Evolutionary conservation across 2,888 invertebrate genomes (phyloP).

Genomic region (Lepidocyrtinus sp.): DNA sequence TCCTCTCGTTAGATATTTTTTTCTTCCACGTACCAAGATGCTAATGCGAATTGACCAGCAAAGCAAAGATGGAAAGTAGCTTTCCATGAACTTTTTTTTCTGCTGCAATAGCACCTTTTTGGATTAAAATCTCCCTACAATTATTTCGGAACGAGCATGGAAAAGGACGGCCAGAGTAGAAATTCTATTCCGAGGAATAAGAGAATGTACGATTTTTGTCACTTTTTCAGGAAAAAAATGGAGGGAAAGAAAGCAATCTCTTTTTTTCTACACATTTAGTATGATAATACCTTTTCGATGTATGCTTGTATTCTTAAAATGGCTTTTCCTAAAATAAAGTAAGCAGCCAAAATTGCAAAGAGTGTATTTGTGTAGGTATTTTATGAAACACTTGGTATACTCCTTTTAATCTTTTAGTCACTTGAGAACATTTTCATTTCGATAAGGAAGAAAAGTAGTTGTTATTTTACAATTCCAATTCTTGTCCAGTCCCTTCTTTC

Average conservation of each 20-base stretch:
- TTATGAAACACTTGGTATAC: background rate
- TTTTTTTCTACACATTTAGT: background rate
- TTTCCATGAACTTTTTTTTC: slow-evolving; percentile 13
- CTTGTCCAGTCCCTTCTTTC: background rate
- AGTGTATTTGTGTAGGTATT: background rate
- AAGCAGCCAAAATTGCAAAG: background rate
- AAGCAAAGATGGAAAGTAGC: slow-evolving; percentile 30
- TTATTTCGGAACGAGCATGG: slow-evolving; percentile 45
- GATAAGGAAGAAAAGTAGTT: background rate
- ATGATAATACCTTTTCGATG: background rate
- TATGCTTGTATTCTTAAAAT: background rate
- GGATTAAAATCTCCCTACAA: slow-evolving; percentile 50
- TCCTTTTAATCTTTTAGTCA: background rate
- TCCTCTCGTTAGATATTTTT: slow-evolving; percentile 10
- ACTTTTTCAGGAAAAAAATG: slow-evolving; percentile 21
- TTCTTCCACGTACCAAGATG: slow-evolving; percentile 31
- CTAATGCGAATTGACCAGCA: slow-evolving; percentile 56
- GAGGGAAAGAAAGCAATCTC: background rate
- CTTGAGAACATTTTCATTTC: background rate
- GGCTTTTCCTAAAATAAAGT: background rate
- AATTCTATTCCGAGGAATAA: background rate
- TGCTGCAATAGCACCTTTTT: slow-evolving; percentile 42
- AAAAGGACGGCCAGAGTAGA: slow-evolving; percentile 38
- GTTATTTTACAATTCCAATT: background rate
- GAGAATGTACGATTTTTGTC: slow-evolving; percentile 22